Conservation (phyloP, 2,888 invertebrate genomes). For the Amphipoea lucens region DNA sequence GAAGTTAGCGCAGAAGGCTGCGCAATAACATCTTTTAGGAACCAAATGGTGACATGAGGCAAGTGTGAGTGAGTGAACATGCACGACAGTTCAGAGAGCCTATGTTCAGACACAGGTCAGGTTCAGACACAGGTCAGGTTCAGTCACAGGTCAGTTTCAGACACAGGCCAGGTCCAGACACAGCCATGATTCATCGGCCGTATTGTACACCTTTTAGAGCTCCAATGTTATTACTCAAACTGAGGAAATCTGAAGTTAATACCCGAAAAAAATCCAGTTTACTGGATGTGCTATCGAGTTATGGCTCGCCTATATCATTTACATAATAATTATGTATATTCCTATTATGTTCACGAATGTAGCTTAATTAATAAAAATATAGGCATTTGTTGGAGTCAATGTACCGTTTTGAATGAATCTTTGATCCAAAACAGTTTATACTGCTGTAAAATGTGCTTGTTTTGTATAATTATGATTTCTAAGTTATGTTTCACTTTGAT, state of each 20-base stretch:
- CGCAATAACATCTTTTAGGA: background rate
- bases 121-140: too few species aligned
- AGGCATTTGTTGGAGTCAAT: constrained; percentile 9
- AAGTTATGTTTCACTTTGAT: background rate
- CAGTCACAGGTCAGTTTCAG: too few species aligned
- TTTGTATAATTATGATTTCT: constrained; percentile 19
- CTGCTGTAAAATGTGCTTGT: constrained; percentile 36
- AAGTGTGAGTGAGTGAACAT: background rate
- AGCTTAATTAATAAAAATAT: constrained; percentile 15
- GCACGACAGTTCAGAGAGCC: background rate
- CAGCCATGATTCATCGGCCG: background rate
- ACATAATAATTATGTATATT: constrained; percentile 49
- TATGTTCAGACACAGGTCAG: background rate
- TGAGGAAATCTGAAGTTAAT: background rate
- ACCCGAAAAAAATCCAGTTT: constrained; percentile 3
- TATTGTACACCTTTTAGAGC: background rate
- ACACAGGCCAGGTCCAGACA: too few species aligned
- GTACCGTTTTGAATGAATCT: constrained; percentile 28
- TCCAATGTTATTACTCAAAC: too few species aligned
- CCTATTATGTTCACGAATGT: constrained; percentile 29
- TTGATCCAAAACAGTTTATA: constrained; percentile 53
- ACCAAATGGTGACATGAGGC: background rate
- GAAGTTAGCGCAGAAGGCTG: background rate
- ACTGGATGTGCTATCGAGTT: background rate
- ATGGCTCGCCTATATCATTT: constrained; percentile 15